Evolutionary conservation across 2,888 invertebrate species (phyloP).

Genomic region (Coenonympha arcania): DNA sequence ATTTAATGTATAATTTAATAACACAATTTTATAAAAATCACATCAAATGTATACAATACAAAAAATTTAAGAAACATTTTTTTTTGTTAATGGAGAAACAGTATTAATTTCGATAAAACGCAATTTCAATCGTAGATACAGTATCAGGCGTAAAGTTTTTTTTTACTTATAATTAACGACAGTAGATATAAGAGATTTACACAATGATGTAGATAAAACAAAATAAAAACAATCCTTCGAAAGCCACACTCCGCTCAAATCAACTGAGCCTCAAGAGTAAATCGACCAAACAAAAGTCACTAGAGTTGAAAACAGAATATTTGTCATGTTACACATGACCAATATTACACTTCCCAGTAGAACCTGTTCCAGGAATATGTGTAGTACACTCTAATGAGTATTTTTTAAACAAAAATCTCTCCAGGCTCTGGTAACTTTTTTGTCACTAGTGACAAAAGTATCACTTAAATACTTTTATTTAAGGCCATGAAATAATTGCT

Average conservation of each 20-base stretch:
- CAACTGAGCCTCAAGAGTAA: no score
- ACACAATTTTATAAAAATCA: slow-evolving; percentile 2
- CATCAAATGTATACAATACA: neutral
- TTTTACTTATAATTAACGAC: slow-evolving; percentile 15
- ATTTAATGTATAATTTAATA: neutral
- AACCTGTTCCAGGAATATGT: no score
- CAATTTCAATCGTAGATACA: slow-evolving; percentile 25
- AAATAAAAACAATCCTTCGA: neutral
- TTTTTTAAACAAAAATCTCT: neutral
- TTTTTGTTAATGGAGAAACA: neutral
- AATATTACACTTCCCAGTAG: no score
- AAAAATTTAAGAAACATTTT: neutral
- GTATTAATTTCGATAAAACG: neutral
- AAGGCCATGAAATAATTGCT: neutral
- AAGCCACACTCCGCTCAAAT: no score
- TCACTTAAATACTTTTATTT: no score
- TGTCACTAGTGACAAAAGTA: neutral
- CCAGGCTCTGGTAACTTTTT: neutral
- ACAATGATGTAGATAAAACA: slow-evolving; percentile 12
- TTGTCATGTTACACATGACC: no score
- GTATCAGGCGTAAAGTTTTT: slow-evolving; percentile 14
- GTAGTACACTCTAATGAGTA: neutral
- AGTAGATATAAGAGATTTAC: slow-evolving; percentile 11
- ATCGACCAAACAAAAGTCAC: no score
- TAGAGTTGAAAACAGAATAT: no score